phyloP scores from a whole-genome alignment of 1,140 invertebrate species.

The Saxidomus purpurata region DNA sequence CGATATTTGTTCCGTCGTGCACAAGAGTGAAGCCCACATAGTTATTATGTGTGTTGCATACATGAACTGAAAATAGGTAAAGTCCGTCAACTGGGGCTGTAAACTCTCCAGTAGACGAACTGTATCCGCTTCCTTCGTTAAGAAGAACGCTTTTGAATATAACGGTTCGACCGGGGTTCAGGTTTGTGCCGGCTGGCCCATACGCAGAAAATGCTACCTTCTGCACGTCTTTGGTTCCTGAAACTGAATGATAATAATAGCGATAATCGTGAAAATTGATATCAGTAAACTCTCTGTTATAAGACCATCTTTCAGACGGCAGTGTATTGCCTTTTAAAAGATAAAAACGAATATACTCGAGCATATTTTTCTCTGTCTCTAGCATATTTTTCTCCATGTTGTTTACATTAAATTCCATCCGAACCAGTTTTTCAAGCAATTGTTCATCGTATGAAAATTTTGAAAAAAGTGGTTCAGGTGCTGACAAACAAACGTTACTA shows the following conservation, averaged over 20 bases:
- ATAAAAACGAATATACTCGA: no score
- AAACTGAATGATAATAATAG: no score
- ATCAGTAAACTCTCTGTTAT: no score
- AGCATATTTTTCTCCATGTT: slow-evolving; percentile 3
- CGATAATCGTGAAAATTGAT: no score
- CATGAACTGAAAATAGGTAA: slow-evolving; percentile 6
- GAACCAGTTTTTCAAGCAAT: neutral
- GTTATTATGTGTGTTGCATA: neutral
- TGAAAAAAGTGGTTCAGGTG: neutral
- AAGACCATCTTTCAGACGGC: no score
- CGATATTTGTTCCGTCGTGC: neutral
- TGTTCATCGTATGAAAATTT: slow-evolving; percentile 18
- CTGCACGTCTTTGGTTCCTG: neutral
- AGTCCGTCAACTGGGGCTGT: neutral
- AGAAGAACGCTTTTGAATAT: neutral
- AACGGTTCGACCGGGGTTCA: neutral
- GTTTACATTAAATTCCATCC: neutral
- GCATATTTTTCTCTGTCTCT: neutral
- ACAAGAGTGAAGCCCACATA: neutral
- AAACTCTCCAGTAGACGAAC: neutral
- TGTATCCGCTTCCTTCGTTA: neutral
- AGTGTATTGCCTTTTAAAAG: no score
- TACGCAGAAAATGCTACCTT: neutral
- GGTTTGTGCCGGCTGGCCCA: neutral
- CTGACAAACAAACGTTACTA: neutral